Evolutionary conservation across 2,113 vertebrate genomes (phyloP).

Genomic region (Sander vitreus): DNA sequence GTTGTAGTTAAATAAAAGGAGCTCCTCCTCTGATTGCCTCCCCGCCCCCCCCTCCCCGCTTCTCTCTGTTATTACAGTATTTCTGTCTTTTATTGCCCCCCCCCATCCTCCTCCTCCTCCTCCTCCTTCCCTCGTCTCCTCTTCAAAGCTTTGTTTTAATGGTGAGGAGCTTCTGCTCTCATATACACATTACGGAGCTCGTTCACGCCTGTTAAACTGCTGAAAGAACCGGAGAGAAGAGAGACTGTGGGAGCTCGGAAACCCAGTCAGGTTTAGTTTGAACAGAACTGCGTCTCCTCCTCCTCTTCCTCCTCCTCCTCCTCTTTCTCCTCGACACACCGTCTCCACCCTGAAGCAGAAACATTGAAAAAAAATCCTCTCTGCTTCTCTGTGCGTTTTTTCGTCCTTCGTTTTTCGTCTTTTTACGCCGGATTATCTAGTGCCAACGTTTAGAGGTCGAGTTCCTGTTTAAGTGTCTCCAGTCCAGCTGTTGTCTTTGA

Average conservation of each 20-base stretch:
- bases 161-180: conserved; percentile 43
- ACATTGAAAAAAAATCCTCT: not conserved
- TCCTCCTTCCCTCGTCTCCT: not conserved
- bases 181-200: conserved; percentile 41
- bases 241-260: conserved; percentile 22
- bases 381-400: not conserved
- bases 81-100: conserved; percentile 23
- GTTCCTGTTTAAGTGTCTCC: conserved; percentile 12
- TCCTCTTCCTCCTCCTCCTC: not conserved
- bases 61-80: conserved; percentile 7
- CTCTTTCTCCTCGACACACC: not conserved
- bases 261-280: conserved; percentile 23
- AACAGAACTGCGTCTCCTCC: conserved; percentile 35
- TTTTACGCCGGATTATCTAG: not conserved
- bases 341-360: conserved; percentile 41
- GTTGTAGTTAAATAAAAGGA: too few relatives aligned
- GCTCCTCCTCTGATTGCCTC: not conserved
- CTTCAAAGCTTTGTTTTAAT: conserved; percentile 63
- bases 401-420: too few relatives aligned
- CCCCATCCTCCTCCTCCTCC: not conserved
- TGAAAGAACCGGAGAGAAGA: not conserved
- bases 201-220: conserved; percentile 55
- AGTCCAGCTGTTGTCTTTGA: conserved; percentile 30
- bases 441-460: conserved; percentile 4
- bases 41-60: not conserved